A percentile compares a stretch with the other conserved stretches of the same genome.
phyloP scores from a whole-genome alignment of 1,140 invertebrate genomes.

The Musca domestica region DNA sequence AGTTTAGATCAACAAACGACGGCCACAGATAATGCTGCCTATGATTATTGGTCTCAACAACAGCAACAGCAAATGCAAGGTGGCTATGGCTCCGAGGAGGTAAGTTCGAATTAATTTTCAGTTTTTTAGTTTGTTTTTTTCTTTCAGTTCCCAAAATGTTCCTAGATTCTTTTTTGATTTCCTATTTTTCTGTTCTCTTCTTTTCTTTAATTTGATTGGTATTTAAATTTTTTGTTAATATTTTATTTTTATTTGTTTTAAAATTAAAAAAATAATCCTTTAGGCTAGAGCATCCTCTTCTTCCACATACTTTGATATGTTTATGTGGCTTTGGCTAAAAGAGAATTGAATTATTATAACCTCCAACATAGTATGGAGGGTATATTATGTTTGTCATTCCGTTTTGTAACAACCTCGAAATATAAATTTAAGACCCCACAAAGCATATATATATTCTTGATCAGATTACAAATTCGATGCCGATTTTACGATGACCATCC shows the following conservation, averaged over 20 bases:
- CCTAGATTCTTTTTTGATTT: not conserved
- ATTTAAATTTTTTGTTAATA: not conserved
- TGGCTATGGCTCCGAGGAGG: constrained; percentile 28
- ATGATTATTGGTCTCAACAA: constrained; percentile 27
- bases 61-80: constrained; percentile 25
- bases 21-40: not conserved
- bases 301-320: not conserved
- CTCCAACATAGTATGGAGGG: no score
- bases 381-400: no score
- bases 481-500: no score
- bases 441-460: no score
- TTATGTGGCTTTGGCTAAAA: not conserved
- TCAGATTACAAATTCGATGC: no score
- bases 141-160: not conserved
- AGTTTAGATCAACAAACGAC: constrained; percentile 21
- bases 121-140: not conserved
- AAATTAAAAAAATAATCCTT: not conserved
- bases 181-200: not conserved
- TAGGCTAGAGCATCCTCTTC: not conserved
- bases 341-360: not conserved
- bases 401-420: no score
- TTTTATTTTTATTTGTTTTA: not conserved
- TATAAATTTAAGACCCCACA: no score
- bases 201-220: not conserved
- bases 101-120: constrained; percentile 8